phyloP scores from a whole-genome alignment of 2,888 invertebrate genomes.

The Eupithecia insigniata region DNA sequence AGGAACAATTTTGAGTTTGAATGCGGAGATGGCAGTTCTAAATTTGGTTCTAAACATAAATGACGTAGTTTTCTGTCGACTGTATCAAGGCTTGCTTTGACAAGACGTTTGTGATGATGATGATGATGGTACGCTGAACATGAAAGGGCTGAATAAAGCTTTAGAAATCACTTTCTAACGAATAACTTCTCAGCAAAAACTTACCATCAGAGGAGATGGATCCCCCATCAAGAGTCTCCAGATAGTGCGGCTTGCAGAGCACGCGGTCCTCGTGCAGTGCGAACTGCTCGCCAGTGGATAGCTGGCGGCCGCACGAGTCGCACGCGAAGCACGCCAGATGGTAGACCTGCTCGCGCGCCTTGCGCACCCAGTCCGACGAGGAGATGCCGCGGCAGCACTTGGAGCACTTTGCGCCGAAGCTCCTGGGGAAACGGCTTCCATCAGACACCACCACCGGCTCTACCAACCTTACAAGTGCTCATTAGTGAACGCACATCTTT shows the following conservation, averaged over 20 bases:
- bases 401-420: conserved; percentile 97
- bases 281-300: conserved; percentile 98
- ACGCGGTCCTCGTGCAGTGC: conserved; percentile 97
- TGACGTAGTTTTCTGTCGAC: background rate
- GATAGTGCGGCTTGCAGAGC: conserved; percentile 98
- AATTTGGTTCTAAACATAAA: background rate
- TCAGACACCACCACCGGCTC: conserved; percentile 23
- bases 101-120: background rate
- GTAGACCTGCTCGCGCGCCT: conserved; percentile 97
- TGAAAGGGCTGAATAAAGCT: background rate
- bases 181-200: conserved; percentile 23
- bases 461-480: background rate
- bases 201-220: conserved; percentile 95
- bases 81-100: background rate
- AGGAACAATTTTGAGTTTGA: background rate
- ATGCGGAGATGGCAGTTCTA: background rate
- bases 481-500: background rate
- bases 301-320: conserved; percentile 96
- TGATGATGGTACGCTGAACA: background rate
- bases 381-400: conserved; percentile 97
- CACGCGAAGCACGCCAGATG: conserved; percentile 99
- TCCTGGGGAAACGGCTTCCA: conserved; percentile 83
- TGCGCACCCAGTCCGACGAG: conserved; percentile 98
- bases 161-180: background rate
- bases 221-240: conserved; percentile 96